A percentile compares a stretch with the other conserved stretches of the same genome.
Conservation (phyloP, 2,113 vertebrate species). For the Ramphastos sulfuratus region DNA sequence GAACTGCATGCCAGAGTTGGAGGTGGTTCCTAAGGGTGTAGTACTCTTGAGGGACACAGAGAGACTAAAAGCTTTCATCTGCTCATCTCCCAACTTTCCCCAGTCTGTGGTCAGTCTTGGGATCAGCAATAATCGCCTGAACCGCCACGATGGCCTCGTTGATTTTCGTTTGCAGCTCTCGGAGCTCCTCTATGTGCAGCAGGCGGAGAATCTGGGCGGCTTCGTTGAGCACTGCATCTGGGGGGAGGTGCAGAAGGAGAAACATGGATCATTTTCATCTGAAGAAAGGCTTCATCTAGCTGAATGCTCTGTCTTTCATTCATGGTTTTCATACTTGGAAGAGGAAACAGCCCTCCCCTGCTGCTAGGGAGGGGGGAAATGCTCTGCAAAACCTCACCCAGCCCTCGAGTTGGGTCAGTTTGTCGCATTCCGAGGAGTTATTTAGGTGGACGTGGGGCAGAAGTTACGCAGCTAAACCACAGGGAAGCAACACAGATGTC, state of each 20-base stretch:
- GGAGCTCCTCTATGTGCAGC: conserved; percentile 96
- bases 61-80: neutral
- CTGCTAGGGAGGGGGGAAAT: neutral
- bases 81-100: conserved; percentile 97
- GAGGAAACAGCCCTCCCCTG: rapidly evolving
- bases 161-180: conserved; percentile 95
- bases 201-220: conserved; percentile 93
- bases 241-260: neutral
- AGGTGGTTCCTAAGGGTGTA: neutral
- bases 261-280: neutral
- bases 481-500: neutral
- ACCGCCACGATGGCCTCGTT: conserved; percentile 98
- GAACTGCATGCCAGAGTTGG: conserved; percentile 48
- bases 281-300: neutral
- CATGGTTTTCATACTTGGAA: neutral
- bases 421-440: rapidly evolving
- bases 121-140: conserved; percentile 96
- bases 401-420: rapidly evolving
- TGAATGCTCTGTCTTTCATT: neutral
- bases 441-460: rapidly evolving
- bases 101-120: conserved; percentile 97
- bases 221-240: conserved; percentile 95
- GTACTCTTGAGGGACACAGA: neutral
- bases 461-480: rapidly evolving
- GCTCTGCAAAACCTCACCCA: neutral